Conservation (phyloP, 1,140 invertebrate species). For the Magallana ariakensis region DNA sequence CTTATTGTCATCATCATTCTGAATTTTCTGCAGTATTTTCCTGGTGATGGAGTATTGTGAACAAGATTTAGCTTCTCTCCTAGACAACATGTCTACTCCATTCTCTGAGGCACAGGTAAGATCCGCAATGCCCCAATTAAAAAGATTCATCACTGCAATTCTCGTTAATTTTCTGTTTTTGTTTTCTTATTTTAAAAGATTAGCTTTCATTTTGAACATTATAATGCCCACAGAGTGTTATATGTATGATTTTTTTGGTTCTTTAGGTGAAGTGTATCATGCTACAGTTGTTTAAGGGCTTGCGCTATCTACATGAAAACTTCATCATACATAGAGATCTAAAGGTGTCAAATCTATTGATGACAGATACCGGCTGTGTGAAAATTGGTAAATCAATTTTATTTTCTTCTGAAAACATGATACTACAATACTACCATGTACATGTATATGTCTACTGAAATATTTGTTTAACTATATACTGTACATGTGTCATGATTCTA, state of each 20-base stretch:
- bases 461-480: no score
- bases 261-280: constrained; percentile 94
- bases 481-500: no score
- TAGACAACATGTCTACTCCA: constrained; percentile 96
- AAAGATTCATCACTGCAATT: no score
- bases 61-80: constrained; percentile 95
- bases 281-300: constrained; percentile 90
- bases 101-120: constrained; percentile 94
- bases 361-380: constrained; percentile 97
- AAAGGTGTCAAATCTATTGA: constrained; percentile 97
- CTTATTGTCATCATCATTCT: background rate
- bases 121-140: background rate
- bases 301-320: constrained; percentile 95
- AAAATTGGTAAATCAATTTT: constrained; percentile 88
- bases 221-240: no score
- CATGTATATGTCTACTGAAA: no score
- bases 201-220: no score
- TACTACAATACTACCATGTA: no score
- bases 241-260: background rate
- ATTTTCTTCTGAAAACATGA: no score
- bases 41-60: constrained; percentile 99
- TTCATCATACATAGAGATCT: constrained; percentile 97
- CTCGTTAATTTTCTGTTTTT: no score
- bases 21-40: constrained; percentile 88
- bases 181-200: no score